Percentiles rank a stretch among this genome's conserved stretches.
These are phyloP conservation scores for Drosophila bifasciata DNA, from an alignment of 1,140 invertebrate species.

Conservation along the genomic window DNA sequence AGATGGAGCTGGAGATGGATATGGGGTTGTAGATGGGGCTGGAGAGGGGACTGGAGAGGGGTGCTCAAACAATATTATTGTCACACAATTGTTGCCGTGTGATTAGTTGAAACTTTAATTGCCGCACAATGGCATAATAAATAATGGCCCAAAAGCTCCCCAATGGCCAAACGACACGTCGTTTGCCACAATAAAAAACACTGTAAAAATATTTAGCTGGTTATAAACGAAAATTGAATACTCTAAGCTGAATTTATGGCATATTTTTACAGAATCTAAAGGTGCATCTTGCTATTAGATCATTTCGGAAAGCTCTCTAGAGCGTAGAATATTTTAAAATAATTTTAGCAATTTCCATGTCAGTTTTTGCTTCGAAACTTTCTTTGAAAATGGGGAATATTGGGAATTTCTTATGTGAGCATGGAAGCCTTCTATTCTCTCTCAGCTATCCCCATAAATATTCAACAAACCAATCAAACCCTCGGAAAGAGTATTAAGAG, in stretches of 20 bases:
- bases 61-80: conserved; percentile 65
- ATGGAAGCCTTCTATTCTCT: too few species aligned
- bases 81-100: conserved; percentile 71
- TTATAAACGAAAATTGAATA: neutral
- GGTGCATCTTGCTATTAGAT: too few species aligned
- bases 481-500: conserved; percentile 22
- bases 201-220: neutral
- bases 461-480: too few species aligned
- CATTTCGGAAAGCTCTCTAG: too few species aligned
- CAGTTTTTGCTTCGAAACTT: too few species aligned
- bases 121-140: conserved; percentile 71
- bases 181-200: conserved; percentile 4
- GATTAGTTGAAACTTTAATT: conserved; percentile 79
- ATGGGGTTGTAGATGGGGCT: conserved; percentile 1
- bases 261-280: too few species aligned
- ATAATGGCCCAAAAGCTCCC: conserved; percentile 46
- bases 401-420: too few species aligned
- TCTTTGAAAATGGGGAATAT: too few species aligned
- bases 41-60: neutral
- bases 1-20: too few species aligned
- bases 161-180: neutral
- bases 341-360: too few species aligned
- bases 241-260: conserved; percentile 10
- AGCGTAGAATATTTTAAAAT: too few species aligned
- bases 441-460: neutral